Conservation (phyloP, 2,797 vertebrate genomes). For the Urosaurus nigricauda region DNA sequence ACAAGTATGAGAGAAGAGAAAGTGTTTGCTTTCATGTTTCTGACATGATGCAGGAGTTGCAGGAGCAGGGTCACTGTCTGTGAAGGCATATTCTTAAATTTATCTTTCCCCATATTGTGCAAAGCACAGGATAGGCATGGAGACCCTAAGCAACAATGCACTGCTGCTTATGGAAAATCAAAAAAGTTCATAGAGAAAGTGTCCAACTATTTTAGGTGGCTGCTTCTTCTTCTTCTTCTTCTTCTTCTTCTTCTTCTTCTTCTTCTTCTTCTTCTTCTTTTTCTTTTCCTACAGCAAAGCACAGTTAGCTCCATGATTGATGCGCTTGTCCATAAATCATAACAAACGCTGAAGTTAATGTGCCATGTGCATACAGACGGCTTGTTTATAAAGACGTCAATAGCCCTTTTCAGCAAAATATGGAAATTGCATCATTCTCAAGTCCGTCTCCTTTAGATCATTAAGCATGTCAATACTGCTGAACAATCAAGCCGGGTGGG, state of each 20-base stretch:
- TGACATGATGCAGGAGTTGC: conserved; percentile 64
- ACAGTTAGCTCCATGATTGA: conserved; percentile 54
- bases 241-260: neutral
- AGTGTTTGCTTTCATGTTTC: conserved; percentile 73
- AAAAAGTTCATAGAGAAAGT: conserved; percentile 61
- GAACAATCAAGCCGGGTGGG: conserved; percentile 73
- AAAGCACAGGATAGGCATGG: neutral
- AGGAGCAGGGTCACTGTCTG: conserved; percentile 75
- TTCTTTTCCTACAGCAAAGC: conserved; percentile 50
- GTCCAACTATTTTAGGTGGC: conserved; percentile 51
- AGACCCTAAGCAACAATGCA: conserved; percentile 48
- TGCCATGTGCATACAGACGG: conserved; percentile 31
- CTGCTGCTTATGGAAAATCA: conserved; percentile 70
- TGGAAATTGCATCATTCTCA: conserved; percentile 75
- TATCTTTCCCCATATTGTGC: conserved; percentile 62
- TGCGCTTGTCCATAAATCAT: conserved; percentile 54
- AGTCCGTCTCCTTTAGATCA: conserved; percentile 75
- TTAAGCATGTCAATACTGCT: conserved; percentile 77
- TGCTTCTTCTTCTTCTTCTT: neutral
- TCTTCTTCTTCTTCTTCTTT: neutral
- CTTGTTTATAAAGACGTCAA: conserved; percentile 71
- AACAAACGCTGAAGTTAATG: conserved; percentile 45
- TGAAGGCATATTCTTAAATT: conserved; percentile 63
- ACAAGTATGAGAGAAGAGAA: conserved; percentile 72
- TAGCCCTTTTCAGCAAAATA: conserved; percentile 68